Base-by-base conservation (phyloP, 1,140 invertebrate genomes). In the Pseudomyrmex pallidus region DNA sequence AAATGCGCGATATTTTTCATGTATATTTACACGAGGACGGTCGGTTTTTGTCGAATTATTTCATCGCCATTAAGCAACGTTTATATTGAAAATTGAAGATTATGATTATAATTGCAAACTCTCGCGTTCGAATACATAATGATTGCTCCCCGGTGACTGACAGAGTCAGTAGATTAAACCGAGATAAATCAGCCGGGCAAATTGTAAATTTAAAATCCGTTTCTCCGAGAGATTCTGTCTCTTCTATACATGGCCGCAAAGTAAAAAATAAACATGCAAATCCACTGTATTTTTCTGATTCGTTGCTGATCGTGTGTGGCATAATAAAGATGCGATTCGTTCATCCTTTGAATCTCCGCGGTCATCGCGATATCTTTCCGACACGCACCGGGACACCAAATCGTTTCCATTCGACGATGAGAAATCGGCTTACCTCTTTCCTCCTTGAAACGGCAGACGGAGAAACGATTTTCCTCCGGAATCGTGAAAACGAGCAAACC, bases 361-460 rank as follows among this genome's bases (percentile, higher is more conserved):
- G 62, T 50, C 66, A 74, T 61, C 12, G 64, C 74, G 59, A 84
- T 78, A 77, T 66, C 17, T 63, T 63, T 0, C 59, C 61, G 57
- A 68, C 64, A 85, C 25, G 25, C 87, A 74, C 50, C 72, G 76
- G 44, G 74, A 54, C 20, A 85, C 67, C 64, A 76, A 85, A 87
- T 88, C 87, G 86, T 88, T 88, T 88, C 77, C 61, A 88, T 87
- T 87, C 73, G 66, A 74, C 76, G 62, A 85, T 70, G 86, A 85
- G 83, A 67, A 88, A 88, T 88, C 87, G 87, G 87, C 87, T 88
- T 88, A 88, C 66, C 50, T 2, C 50, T 88, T 87, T 88, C 83
- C 35, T 1, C 50, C 25, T 57, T 74, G 74, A 82, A 87, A 88
- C 85, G 85, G 66, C 74, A 56, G 50, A 57, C 72, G 56, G 74